Percentiles rank a stretch among this genome's conserved stretches.
Conservation (phyloP, 2,888 invertebrate species). For the Flabesymbios commensalis region DNA sequence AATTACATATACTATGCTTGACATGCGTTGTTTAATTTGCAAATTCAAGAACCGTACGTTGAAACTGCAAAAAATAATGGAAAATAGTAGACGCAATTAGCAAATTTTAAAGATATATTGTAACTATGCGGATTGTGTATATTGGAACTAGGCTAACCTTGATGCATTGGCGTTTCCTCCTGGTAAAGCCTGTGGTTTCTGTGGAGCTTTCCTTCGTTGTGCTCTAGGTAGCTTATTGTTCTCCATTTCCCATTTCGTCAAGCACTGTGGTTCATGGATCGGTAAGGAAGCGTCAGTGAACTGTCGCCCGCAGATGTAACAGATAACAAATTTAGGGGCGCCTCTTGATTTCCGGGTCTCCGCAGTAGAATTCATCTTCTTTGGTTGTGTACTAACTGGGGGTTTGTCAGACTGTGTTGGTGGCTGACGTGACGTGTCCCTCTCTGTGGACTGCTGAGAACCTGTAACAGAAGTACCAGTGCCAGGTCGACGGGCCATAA, state of each 20-base stretch:
- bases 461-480: not conserved
- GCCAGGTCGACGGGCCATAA: not conserved
- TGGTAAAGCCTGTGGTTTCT: constrained; percentile 16
- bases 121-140: too few species aligned
- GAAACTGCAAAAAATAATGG: too few species aligned
- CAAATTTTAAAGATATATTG: too few species aligned
- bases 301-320: constrained; percentile 70
- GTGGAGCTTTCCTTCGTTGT: constrained; percentile 17
- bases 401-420: not conserved
- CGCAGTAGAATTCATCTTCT: not conserved
- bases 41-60: too few species aligned
- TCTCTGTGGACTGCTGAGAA: not conserved
- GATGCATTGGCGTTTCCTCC: too few species aligned
- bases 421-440: too few species aligned
- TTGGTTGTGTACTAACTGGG: not conserved
- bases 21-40: too few species aligned
- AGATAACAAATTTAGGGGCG: constrained; percentile 57
- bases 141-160: too few species aligned
- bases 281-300: constrained; percentile 69
- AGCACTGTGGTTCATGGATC: constrained; percentile 71
- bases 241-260: constrained; percentile 68
- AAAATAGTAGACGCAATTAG: too few species aligned
- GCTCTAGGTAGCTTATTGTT: constrained; percentile 65
- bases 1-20: too few species aligned
- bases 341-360: not conserved